A percentile compares a stretch with the other conserved stretches of the same genome.
Evolutionary conservation across 2,888 invertebrate species (phyloP).

Genomic region (Acleris emargana): DNA sequence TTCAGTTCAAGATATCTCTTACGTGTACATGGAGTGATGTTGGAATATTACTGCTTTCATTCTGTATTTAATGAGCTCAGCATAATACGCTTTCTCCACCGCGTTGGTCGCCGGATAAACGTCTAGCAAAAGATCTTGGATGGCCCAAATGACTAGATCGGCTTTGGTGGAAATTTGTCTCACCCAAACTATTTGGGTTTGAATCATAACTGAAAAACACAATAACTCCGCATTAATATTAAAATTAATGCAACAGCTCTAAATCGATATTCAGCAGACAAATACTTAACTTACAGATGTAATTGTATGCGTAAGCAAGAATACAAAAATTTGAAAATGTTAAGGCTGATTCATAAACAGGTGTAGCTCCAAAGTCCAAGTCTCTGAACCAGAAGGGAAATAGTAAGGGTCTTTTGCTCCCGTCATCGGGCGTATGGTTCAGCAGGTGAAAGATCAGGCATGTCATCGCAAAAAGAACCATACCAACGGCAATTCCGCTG

Average conservation of each 20-base stretch:
- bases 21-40: slow-evolving; percentile 62
- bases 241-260: background rate
- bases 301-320: slow-evolving; percentile 49
- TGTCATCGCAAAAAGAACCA: slow-evolving; percentile 44
- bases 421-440: slow-evolving; percentile 45
- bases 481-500: slow-evolving; percentile 40
- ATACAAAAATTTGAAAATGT: slow-evolving; percentile 47
- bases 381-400: slow-evolving; percentile 59
- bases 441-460: slow-evolving; percentile 47
- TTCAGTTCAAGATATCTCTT: slow-evolving; percentile 35
- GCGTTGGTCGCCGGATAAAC: slow-evolving; percentile 48
- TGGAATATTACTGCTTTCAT: slow-evolving; percentile 57
- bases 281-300: slow-evolving; percentile 55
- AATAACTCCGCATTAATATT: background rate
- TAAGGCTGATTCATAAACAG: slow-evolving; percentile 58
- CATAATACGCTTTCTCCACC: slow-evolving; percentile 45
- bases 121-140: slow-evolving; percentile 59
- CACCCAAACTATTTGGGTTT: slow-evolving; percentile 66
- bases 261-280: background rate
- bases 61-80: slow-evolving; percentile 49
- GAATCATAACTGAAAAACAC: slow-evolving; percentile 57
- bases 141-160: slow-evolving; percentile 61
- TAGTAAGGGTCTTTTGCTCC: slow-evolving; percentile 50
- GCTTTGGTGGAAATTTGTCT: slow-evolving; percentile 62
- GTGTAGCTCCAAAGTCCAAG: slow-evolving; percentile 52